Evolutionary conservation across 2,888 invertebrate genomes (phyloP), one percentile per base, ranked within the genome.

Genomic region (Tridacna crocea): DNA sequence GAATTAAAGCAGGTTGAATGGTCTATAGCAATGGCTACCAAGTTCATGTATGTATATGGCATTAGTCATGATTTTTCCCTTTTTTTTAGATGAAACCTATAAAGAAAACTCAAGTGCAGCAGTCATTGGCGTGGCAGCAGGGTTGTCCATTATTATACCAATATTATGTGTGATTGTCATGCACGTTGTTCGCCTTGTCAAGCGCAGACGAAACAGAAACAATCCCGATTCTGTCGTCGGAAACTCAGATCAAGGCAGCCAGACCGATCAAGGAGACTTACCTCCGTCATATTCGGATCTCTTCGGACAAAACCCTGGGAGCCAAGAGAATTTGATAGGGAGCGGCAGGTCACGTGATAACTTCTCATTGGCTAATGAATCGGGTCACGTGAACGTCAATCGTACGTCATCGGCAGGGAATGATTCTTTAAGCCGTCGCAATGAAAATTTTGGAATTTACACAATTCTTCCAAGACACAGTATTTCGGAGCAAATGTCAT

Each of bases 81-180:
- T 4, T 36, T 2, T 36, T 36, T 36, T 8, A 36, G 36, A 36
- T 36, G 75, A 60, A 13, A 60, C 68, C 22, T 70, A 24, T 51
- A 70, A 70, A 70, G 70, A 70, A 24, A n/a, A 48, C 24, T 51
- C 70, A 24, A 83, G 83, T 36, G 72, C 83, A 13, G 82, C 79
- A 15, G 76, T 87, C 2, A 84, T 87, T 10, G 86, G 78, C 12
- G 72, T 82, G 0, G 86, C 86, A 0, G 86, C 86, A 10, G 86
- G 84, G 8, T 58, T 87, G 13, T 87, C 83, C 17, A 82, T 87
- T 10, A 74, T 82, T 19, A 75, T 87, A 12, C 86, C 84, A 1
- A 84, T 87, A 24, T 27, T 84, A 0, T 87, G 86, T 74, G 84
- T 87, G 11, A 80, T 75, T 15, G 55, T 77, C 13, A 87, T 87